These are phyloP conservation scores for Rhagonycha lutea DNA, from an alignment of 2,888 invertebrate genomes.

Conservation along the genomic window DNA sequence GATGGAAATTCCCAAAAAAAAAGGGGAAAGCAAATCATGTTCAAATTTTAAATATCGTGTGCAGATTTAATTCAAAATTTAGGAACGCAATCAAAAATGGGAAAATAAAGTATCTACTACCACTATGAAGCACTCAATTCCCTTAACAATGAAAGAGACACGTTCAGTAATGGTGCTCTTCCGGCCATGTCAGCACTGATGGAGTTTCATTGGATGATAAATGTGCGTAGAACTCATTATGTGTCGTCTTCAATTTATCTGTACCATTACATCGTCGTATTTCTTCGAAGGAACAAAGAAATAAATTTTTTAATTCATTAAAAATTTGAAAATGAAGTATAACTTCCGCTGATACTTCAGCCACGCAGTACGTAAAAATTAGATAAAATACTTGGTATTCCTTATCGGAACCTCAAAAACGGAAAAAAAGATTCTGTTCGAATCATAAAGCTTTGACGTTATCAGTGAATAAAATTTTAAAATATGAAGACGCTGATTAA, in stretches of 20 bases:
- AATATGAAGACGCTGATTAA: conserved; percentile 49
- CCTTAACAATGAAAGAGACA: conserved; percentile 49
- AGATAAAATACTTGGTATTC: conserved; percentile 11
- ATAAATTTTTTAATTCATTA: conserved; percentile 28
- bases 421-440: conserved; percentile 20
- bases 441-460: conserved; percentile 39
- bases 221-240: conserved; percentile 51
- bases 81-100: conserved; percentile 13
- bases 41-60: neutral
- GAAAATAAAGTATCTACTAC: conserved; percentile 24
- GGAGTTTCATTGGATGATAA: conserved; percentile 52
- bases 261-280: conserved; percentile 32
- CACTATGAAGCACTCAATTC: conserved; percentile 31
- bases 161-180: conserved; percentile 52
- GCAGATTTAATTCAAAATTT: neutral
- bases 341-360: neutral
- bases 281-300: conserved; percentile 21
- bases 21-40: neutral
- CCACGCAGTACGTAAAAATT: neutral
- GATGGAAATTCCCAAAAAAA: neutral
- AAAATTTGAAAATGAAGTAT: conserved; percentile 20
- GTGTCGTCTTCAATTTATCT: conserved; percentile 42
- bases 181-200: conserved; percentile 51
- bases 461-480: conserved; percentile 39
- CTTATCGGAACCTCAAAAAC: conserved; percentile 23